A percentile compares a stretch with the other conserved stretches of the same genome.
These are phyloP conservation scores for Drosophila triauraria DNA, from an alignment of 1,140 invertebrate species.

Conservation along the genomic window DNA sequence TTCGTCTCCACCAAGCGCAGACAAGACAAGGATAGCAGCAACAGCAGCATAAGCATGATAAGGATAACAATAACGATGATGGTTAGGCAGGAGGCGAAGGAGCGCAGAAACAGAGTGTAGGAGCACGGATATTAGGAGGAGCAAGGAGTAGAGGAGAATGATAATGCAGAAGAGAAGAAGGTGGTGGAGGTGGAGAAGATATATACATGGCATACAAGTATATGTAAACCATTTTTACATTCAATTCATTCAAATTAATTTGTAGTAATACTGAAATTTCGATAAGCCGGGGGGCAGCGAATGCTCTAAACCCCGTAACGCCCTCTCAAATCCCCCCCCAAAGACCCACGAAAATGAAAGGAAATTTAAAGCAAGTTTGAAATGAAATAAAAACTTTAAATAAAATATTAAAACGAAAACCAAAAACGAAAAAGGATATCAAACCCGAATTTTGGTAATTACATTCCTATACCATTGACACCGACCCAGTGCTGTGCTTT, in stretches of 20 bases:
- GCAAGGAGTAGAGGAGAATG: neutral
- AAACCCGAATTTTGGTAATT: slow-evolving; percentile 22
- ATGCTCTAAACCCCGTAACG: slow-evolving; percentile 13
- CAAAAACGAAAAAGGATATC: slow-evolving; percentile 22
- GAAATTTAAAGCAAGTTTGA: slow-evolving; percentile 79
- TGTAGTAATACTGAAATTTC: slow-evolving; percentile 81
- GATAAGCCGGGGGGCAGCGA: slow-evolving; percentile 38
- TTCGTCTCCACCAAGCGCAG: slow-evolving; percentile 67
- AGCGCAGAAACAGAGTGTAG: neutral
- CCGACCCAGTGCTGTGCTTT: too few relatives aligned
- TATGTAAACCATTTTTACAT: slow-evolving; percentile 82
- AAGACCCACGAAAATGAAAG: slow-evolving; percentile 29
- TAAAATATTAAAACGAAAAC: slow-evolving; percentile 76
- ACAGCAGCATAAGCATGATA: slow-evolving; percentile 19
- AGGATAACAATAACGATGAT: slow-evolving; percentile 8
- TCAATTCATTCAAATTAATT: slow-evolving; percentile 83
- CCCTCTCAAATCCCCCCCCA: slow-evolving; percentile 2
- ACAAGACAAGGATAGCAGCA: slow-evolving; percentile 48
- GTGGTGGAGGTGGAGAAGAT: slow-evolving; percentile 29
- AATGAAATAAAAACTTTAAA: slow-evolving; percentile 83
- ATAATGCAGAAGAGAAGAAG: slow-evolving; percentile 6
- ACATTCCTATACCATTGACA: slow-evolving; percentile 1
- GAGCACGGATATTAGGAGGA: slow-evolving; percentile 3
- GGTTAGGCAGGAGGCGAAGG: slow-evolving; percentile 6
- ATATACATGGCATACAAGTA: slow-evolving; percentile 37